A percentile compares a stretch with the other conserved stretches of the same genome.
These are phyloP conservation scores for Malachius bipustulatus DNA, from an alignment of 2,888 invertebrate genomes.

Conservation along the genomic window DNA sequence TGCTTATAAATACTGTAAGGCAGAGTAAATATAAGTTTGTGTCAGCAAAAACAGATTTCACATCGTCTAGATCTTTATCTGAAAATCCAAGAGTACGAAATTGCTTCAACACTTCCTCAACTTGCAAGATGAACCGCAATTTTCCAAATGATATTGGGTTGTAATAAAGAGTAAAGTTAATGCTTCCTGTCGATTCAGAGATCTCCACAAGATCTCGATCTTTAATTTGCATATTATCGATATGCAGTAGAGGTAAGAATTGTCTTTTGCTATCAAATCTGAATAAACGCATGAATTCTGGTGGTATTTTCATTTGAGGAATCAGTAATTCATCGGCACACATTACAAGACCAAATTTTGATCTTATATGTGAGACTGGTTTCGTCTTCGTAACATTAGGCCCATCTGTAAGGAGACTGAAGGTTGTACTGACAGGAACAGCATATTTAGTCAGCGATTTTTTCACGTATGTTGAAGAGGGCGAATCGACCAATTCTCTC, in stretches of 20 bases:
- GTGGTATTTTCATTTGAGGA: conserved; percentile 28
- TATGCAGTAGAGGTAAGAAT: conserved; percentile 73
- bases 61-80: conserved; percentile 90
- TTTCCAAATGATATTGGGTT: conserved; percentile 70
- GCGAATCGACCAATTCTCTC: conserved; percentile 45
- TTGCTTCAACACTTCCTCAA: conserved; percentile 60
- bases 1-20: conserved; percentile 80
- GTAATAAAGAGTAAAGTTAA: conserved; percentile 59
- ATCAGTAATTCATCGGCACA: conserved; percentile 50
- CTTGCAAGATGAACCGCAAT: conserved; percentile 62
- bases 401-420: conserved; percentile 53
- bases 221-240: conserved; percentile 73
- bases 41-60: conserved; percentile 91
- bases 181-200: conserved; percentile 44
- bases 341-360: conserved; percentile 60
- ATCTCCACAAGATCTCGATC: conserved; percentile 61
- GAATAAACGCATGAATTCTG: conserved; percentile 31
- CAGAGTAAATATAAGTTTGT: conserved; percentile 87
- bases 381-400: conserved; percentile 26
- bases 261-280: conserved; percentile 48
- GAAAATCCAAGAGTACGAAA: conserved; percentile 72
- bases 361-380: conserved; percentile 67
- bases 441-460: conserved; percentile 60
- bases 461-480: conserved; percentile 49
- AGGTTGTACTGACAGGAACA: conserved; percentile 62